Conservation (phyloP, 2,113 vertebrate species). For the Delphinapterus leucas region DNA sequence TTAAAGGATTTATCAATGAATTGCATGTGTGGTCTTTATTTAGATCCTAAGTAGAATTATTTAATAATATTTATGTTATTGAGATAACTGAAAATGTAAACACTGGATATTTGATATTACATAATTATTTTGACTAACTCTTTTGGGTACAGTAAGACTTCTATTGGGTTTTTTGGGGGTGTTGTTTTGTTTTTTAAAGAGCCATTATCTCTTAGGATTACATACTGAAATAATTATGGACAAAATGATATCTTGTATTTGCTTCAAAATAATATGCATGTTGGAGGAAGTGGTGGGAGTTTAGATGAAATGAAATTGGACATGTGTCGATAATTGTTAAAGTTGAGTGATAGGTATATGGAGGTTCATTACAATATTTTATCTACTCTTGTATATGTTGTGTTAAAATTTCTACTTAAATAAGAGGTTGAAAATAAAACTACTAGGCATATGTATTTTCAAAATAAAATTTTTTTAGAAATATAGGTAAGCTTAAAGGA, state of each 20-base stretch:
- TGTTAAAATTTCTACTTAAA: background rate
- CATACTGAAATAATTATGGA: conserved; percentile 25
- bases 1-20: background rate
- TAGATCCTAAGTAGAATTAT: conserved; percentile 3
- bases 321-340: background rate
- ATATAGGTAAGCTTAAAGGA: background rate
- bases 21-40: background rate
- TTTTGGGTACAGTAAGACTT: background rate
- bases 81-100: background rate
- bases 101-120: background rate
- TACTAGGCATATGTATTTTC: background rate
- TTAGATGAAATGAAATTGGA: background rate
- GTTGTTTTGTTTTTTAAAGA: background rate
- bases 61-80: background rate
- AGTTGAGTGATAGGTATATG: background rate
- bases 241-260: conserved; percentile 35
- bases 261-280: conserved; percentile 22
- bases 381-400: background rate
- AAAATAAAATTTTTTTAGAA: background rate
- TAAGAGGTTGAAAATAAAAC: background rate
- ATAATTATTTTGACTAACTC: background rate
- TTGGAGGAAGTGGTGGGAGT: background rate
- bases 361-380: background rate
- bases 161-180: background rate
- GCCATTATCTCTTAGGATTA: background rate